Base-by-base conservation (phyloP, 2,113 vertebrate species). In the Acanthochromis polyacanthus region DNA sequence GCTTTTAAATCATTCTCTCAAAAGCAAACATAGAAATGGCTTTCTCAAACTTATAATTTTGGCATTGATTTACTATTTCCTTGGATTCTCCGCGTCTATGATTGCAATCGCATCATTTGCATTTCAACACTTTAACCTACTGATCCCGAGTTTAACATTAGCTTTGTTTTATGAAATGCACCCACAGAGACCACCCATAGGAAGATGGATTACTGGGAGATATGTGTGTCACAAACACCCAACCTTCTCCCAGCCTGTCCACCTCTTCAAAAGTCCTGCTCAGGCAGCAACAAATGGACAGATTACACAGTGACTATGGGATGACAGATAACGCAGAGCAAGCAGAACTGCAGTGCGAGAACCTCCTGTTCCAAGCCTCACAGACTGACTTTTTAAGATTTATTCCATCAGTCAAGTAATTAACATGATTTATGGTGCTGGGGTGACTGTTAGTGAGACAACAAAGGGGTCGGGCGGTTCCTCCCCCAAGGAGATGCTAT, bases 391-490 rank as follows among this genome's bases (percentile, higher is more conserved):
- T 94, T 93, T 87, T 25, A 82, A 94, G 92, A 93, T 94, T 93
- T 94, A 94, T 95, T 93, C 93, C 90, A 94, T 94, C 94, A 94
- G 92, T 95, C 91, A 92, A 94, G 93, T 94, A 92, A 95, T 95
- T 95, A 95, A 93, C 94, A 94, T 95, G 94, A 95, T 95, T 95
- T 94, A 95, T 94, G 93, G 92, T 38, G 57, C 82, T 67, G 78
- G 86, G 89, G 90, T 88, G 92, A 92, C 90, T 91, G 92, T 91
- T 92, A 91, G 91, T 93, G 92, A 93, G 92, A 94, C 92, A 95
- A 95, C 94, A 95, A 95, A 95, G 91, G 79, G 91, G 87, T 92
- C 77, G 83, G 84, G 81, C 53, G 45, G 84, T 89, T 86, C 92
- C 92, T 92, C 92, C 94, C 93, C 90, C 80, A 90, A 94, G 92